Evolutionary conservation across 2,113 vertebrate genomes (phyloP), one percentile per base, ranked within the genome.

Genomic region (Lophochroa leadbeateri): DNA sequence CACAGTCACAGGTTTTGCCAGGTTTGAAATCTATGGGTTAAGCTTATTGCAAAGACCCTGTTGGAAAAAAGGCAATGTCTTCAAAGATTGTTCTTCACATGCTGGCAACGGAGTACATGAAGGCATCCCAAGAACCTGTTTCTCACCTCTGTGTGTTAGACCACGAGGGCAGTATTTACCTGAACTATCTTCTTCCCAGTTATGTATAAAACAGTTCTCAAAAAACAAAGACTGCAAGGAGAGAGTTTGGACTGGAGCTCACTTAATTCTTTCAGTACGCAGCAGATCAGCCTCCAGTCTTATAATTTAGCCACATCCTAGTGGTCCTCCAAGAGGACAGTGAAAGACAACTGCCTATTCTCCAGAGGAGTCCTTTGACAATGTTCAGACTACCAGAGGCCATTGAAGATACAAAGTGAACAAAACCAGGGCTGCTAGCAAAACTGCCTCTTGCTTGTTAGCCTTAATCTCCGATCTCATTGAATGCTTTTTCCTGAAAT

Each of bases 1-100:
- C 13, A 3, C 6, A 13, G 17, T 12, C 7, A 1, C 1, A 1
- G 3, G 4, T 58, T 76, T 53, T 35, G 4, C 7, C 5, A 64
- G 31, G 10, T 31, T 60, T 75, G n/a, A 33, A 77, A 65, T 55
- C 8, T 27, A 39, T 18, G 5, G 7, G 14, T 72, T 20, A 69
- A 80, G 33, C 25, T 55, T 64, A 49, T 39, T 35, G 13, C 41
- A 85, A 91, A 78, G 11, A 46, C 4, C 14, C 57, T 20, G 6
- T 4, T 52, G 52, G 21, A 47, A 57, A 87, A 87, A 94, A 65
- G 6, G 27, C 33, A 78, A 3, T 0, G 0, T 68, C n/a, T 82
- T 72, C 39, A 55, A 43, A 77, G 47, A 43, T 13, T 83, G 29
- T 33, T n/a, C 13, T 76, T 82, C 47, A 76, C 21, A 6, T 57